These are phyloP conservation scores for Zoroaster sp. DNA, from an alignment of 53 echinoderm and acorn worm species.

Conservation along the genomic window DNA sequence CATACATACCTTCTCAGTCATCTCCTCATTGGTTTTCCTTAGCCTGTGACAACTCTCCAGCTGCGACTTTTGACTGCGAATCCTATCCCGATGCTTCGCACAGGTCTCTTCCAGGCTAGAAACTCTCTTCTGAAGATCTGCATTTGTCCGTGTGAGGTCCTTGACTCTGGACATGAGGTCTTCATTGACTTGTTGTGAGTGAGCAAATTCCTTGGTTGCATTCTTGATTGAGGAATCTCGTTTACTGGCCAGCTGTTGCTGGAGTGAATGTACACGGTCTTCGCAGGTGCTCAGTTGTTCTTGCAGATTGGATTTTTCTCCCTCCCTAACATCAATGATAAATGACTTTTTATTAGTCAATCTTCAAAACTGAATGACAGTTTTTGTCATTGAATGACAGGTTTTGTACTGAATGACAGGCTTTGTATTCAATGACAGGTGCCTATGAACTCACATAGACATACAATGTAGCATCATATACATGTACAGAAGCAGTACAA, in stretches of 20 bases:
- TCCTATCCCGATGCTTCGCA: slow-evolving; percentile 62
- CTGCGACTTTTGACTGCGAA: slow-evolving; percentile 75
- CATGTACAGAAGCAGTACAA: too few species aligned
- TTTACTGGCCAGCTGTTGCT: slow-evolving; percentile 33
- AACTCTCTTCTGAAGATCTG: slow-evolving; percentile 52
- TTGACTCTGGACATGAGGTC: slow-evolving; percentile 50
- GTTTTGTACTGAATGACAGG: background rate
- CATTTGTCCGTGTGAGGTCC: slow-evolving; percentile 58
- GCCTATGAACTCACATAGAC: too few species aligned
- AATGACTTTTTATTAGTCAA: background rate
- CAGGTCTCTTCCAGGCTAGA: slow-evolving; percentile 59
- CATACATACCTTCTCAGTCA: slow-evolving; percentile 34
- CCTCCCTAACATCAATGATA: slow-evolving; percentile 42
- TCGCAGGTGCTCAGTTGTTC: slow-evolving; percentile 43
- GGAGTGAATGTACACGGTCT: slow-evolving; percentile 58
- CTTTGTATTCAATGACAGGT: too few species aligned
- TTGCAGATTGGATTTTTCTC: slow-evolving; percentile 51
- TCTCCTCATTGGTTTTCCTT: slow-evolving; percentile 66
- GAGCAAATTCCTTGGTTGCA: slow-evolving; percentile 65
- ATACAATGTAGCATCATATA: too few species aligned
- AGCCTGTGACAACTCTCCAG: slow-evolving; percentile 56
- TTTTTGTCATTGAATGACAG: background rate
- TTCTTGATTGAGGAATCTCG: slow-evolving; percentile 60
- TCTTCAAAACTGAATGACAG: background rate
- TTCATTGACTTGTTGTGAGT: slow-evolving; percentile 53